Evolutionary conservation across 1,140 invertebrate genomes (phyloP), one percentile per base, ranked within the genome.

Genomic region (Cherax quadricarinatus): DNA sequence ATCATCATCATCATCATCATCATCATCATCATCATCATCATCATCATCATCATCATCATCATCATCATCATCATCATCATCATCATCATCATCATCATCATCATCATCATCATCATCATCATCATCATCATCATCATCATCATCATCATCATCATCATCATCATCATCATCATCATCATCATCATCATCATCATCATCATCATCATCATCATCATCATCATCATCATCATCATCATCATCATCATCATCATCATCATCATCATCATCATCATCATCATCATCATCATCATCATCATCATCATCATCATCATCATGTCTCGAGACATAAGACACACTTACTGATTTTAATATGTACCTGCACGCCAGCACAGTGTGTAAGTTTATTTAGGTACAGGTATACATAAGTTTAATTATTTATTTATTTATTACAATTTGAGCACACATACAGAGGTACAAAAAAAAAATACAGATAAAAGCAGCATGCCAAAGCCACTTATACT

Each of bases 271-370:
- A 75, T 75, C 30, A 75, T 75, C 30, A 21, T 75, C 73, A 75
- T 75, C 73, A 75, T 75, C 30, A 75, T 75, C 73, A 21, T 75
- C 73, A 75, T 21, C 73, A 21, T 75, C 30, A 75, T 75, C 73
- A 21, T 24, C 30, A 75, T 21, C 7, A 24, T 41, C 18, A 9
- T 41, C 6, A 6, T 21, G 6, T 41, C 57, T 7, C 6, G 57
- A 7, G 57, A 60, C 57, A n/a, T n/a, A n/a, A n/a, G n/a, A n/a
- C n/a, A n/a, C n/a, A n/a, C n/a, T n/a, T n/a, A n/a, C n/a, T n/a
- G n/a, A n/a, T n/a, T n/a, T n/a, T n/a, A n/a, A n/a, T n/a, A n/a
- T n/a, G n/a, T n/a, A n/a, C n/a, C n/a, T n/a, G n/a, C n/a, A n/a
- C n/a, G n/a, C n/a, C n/a, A n/a, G n/a, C n/a, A n/a, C n/a, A n/a